Conservation (phyloP, 1,140 invertebrate species). For the Anastrepha obliqua region DNA sequence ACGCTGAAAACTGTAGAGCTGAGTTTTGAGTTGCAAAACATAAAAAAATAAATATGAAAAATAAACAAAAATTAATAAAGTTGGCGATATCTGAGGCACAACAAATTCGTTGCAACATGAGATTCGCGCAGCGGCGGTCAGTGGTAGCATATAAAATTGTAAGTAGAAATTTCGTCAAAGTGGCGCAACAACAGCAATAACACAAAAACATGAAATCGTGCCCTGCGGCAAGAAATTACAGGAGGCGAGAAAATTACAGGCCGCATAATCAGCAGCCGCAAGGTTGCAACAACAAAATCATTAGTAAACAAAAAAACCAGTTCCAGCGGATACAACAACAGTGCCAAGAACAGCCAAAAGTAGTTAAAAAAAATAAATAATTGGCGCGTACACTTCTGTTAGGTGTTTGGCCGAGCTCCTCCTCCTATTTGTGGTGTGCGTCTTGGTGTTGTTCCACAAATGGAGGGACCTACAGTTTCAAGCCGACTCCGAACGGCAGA, state of each 20-base stretch:
- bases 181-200: background rate
- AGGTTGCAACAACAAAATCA: background rate
- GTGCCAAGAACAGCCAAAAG: background rate
- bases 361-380: too few species aligned
- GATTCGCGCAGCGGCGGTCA: background rate
- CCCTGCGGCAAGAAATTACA: constrained; percentile 29
- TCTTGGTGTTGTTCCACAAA: too few species aligned
- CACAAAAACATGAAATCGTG: background rate
- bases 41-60: background rate
- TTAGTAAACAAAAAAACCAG: background rate
- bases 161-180: background rate
- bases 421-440: too few species aligned
- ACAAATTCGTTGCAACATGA: constrained; percentile 6
- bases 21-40: background rate
- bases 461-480: too few species aligned
- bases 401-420: too few species aligned
- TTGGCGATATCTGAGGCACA: background rate
- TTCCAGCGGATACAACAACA: background rate
- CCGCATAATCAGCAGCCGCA: constrained; percentile 35
- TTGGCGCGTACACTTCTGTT: too few species aligned
- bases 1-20: background rate
- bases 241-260: constrained; percentile 42
- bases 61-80: constrained; percentile 16
- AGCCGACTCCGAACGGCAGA: too few species aligned
- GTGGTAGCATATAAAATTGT: background rate